These are phyloP conservation scores for Hylaeus volcanicus DNA, from an alignment of 1,140 invertebrate species.

Conservation along the genomic window DNA sequence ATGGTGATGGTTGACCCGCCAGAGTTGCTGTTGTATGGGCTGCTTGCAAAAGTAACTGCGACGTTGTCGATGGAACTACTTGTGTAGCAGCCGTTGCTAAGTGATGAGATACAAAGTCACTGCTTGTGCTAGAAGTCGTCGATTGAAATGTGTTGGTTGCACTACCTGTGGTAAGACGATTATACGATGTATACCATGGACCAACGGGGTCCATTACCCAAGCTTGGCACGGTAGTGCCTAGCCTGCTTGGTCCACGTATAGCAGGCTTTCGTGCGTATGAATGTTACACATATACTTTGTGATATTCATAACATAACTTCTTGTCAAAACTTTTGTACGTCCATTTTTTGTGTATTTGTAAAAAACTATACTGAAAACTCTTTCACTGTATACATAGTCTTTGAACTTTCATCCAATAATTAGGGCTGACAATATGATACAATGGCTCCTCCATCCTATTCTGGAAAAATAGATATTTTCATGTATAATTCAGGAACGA, in stretches of 20 bases:
- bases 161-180: constrained; percentile 84
- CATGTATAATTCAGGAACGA: not conserved
- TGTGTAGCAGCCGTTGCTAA: constrained; percentile 77
- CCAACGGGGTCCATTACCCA: constrained; percentile 88
- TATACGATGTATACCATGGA: constrained; percentile 89
- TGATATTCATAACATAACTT: constrained; percentile 64
- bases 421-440: constrained; percentile 28
- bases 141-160: constrained; percentile 81
- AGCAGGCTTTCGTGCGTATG: constrained; percentile 51
- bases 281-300: constrained; percentile 38
- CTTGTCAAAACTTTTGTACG: constrained; percentile 41
- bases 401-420: constrained; percentile 27
- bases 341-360: constrained; percentile 15
- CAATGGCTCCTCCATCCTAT: constrained; percentile 38
- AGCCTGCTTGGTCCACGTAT: constrained; percentile 63
- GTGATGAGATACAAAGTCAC: constrained; percentile 84
- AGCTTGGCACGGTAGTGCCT: constrained; percentile 72
- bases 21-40: constrained; percentile 83
- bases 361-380: constrained; percentile 39
- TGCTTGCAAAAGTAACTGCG: constrained; percentile 84
- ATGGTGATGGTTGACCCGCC: constrained; percentile 84
- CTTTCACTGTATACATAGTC: constrained; percentile 34
- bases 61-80: constrained; percentile 82
- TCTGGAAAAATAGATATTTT: constrained; percentile 48
- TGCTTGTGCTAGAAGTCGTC: constrained; percentile 74